phyloP scores from a whole-genome alignment of 53 echinoderm and acorn worm species.

The Crossaster papposus region DNA sequence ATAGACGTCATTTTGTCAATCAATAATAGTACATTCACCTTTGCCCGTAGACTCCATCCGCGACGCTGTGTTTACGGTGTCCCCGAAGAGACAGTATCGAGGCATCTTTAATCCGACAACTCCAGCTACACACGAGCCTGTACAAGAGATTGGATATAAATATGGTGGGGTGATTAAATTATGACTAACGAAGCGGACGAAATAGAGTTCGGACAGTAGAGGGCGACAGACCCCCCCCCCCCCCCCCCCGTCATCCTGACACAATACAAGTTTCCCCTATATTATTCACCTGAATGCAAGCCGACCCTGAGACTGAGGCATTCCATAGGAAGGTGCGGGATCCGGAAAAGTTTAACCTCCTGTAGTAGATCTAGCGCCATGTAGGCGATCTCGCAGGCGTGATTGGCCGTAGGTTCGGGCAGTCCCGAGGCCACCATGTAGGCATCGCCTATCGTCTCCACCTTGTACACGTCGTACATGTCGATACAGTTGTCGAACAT shows the following conservation, averaged over 20 bases:
- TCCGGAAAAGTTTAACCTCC: constrained; percentile 41
- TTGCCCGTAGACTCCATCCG: constrained; percentile 68
- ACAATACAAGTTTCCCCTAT: no score
- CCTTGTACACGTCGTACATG: constrained; percentile 75
- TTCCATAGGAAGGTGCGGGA: constrained; percentile 59
- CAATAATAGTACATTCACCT: constrained; percentile 34
- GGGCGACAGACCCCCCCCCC: no score
- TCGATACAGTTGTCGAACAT: constrained; percentile 76
- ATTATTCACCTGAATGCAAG: constrained; percentile 67
- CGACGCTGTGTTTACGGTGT: constrained; percentile 70
- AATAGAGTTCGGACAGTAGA: not conserved
- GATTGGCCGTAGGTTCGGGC: constrained; percentile 46
- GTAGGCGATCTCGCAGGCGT: constrained; percentile 72
- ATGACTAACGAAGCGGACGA: not conserved
- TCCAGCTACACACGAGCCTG: constrained; percentile 71
- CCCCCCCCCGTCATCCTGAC: no score
- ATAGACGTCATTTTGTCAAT: not conserved
- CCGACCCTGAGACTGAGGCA: constrained; percentile 65
- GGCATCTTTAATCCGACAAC: constrained; percentile 70
- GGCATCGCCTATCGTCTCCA: constrained; percentile 78
- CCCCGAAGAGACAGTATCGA: constrained; percentile 70
- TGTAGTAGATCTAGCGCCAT: constrained; percentile 71
- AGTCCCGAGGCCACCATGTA: constrained; percentile 79
- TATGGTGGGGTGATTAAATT: not conserved
- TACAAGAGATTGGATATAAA: no score